Percentiles rank a stretch among this genome's conserved stretches.
Evolutionary conservation across 2,797 vertebrate species (phyloP).

Genomic region (Esox masquinongy): DNA sequence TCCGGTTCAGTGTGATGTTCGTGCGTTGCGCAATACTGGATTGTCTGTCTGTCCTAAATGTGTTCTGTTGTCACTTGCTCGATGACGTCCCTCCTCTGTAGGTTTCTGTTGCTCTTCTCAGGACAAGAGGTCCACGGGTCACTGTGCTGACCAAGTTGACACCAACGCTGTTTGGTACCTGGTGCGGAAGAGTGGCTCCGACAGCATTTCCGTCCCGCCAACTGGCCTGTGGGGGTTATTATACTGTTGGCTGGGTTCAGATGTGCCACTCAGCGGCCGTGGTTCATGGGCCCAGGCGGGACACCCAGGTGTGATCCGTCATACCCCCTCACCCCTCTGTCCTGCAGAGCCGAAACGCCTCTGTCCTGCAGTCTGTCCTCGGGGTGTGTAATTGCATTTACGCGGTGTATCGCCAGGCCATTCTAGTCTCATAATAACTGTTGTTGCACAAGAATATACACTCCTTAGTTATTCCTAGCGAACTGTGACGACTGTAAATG

Average conservation of each 20-base stretch:
- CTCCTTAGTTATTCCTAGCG: neutral
- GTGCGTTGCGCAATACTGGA: neutral
- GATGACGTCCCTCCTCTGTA: neutral
- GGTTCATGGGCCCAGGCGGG: neutral
- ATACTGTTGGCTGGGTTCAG: conserved; percentile 72
- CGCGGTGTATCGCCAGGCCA: neutral
- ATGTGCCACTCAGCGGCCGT: conserved; percentile 57
- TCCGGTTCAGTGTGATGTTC: conserved; percentile 8
- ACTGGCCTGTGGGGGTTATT: conserved; percentile 71
- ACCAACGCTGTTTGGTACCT: conserved; percentile 56
- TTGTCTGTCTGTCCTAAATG: neutral
- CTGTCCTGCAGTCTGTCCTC: neutral
- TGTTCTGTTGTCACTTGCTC: neutral
- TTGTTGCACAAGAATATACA: neutral
- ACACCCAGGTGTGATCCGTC: conserved; percentile 15
- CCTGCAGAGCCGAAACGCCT: neutral
- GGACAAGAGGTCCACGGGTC: conserved; percentile 44
- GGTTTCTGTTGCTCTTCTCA: neutral
- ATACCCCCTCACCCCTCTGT: conserved; percentile 43
- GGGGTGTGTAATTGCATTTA: neutral
- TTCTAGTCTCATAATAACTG: neutral
- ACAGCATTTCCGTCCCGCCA: conserved; percentile 56
- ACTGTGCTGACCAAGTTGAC: conserved; percentile 43
- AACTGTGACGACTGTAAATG: no score
- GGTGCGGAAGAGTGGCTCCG: conserved; percentile 69